These are phyloP conservation scores for Agapostemon virescens DNA, from an alignment of 2,888 invertebrate genomes.

Conservation along the genomic window DNA sequence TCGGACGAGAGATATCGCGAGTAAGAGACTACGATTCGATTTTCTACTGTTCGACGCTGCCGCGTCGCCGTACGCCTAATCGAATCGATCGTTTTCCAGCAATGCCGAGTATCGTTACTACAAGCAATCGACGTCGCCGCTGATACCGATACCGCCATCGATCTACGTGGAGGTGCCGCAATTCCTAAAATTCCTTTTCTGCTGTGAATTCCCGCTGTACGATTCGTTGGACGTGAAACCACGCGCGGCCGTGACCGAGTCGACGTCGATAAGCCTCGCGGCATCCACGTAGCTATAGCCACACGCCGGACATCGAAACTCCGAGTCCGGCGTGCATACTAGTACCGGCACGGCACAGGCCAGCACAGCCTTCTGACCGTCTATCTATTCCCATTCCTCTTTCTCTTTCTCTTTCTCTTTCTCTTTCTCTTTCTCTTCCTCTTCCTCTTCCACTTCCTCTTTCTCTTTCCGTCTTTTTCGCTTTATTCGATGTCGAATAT, in stretches of 20 bases:
- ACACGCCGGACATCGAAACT: constrained; percentile 78
- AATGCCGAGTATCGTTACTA: constrained; percentile 93
- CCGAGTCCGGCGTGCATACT: constrained; percentile 72
- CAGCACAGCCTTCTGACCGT: constrained; percentile 69
- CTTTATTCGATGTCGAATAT: neutral
- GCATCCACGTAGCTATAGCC: constrained; percentile 88
- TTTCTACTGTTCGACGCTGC: constrained; percentile 35
- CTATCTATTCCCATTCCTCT: neutral
- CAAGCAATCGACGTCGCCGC: constrained; percentile 92
- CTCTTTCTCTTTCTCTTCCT: neutral
- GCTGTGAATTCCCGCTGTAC: constrained; percentile 95
- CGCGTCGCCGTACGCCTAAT: neutral
- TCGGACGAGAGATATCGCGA: constrained; percentile 94
- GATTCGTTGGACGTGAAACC: constrained; percentile 87
- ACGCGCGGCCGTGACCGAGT: constrained; percentile 85
- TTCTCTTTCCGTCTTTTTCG: neutral
- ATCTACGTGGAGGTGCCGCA: constrained; percentile 93
- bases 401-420: too few species aligned
- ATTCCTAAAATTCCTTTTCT: constrained; percentile 90
- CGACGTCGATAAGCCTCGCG: constrained; percentile 86
- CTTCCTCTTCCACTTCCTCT: neutral
- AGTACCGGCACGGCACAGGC: constrained; percentile 58
- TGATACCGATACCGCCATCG: constrained; percentile 93
- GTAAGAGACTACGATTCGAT: constrained; percentile 81
- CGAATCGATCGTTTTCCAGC: constrained; percentile 80